Conservation (phyloP, 1,140 invertebrate genomes). For the Phortica variegata region DNA sequence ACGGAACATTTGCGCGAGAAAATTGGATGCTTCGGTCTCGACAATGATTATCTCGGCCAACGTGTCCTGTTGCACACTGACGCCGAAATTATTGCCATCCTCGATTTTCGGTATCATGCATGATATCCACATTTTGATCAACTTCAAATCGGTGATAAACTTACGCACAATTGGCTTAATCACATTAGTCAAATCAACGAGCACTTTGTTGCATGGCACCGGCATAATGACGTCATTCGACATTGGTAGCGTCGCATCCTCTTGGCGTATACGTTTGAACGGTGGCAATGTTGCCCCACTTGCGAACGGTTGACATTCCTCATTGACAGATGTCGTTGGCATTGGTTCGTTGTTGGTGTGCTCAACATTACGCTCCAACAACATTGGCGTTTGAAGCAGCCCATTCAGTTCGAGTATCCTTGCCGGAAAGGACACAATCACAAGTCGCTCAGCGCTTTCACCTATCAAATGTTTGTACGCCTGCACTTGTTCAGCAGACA, state of each 20-base stretch:
- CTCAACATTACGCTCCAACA: constrained; percentile 73
- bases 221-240: constrained; percentile 67
- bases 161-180: constrained; percentile 92
- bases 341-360: constrained; percentile 82
- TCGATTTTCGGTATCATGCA: constrained; percentile 99
- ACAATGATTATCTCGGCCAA: constrained; percentile 94
- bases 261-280: constrained; percentile 64
- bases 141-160: constrained; percentile 90
- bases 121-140: constrained; percentile 97
- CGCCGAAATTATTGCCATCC: constrained; percentile 98
- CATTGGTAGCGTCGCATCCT: too few relatives aligned
- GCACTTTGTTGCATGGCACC: constrained; percentile 80
- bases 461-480: constrained; percentile 82
- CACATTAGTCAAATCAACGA: constrained; percentile 82
- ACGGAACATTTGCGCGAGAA: constrained; percentile 95
- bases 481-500: constrained; percentile 60
- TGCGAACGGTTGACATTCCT: too few relatives aligned
- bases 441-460: constrained; percentile 79
- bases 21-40: constrained; percentile 95
- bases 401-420: constrained; percentile 88
- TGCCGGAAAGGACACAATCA: constrained; percentile 84
- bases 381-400: constrained; percentile 75
- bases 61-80: constrained; percentile 96
- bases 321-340: too few relatives aligned
- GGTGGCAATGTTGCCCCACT: constrained; percentile 71